Base-by-base conservation (phyloP, 2,888 invertebrate species). In the Augiades crinisus region DNA sequence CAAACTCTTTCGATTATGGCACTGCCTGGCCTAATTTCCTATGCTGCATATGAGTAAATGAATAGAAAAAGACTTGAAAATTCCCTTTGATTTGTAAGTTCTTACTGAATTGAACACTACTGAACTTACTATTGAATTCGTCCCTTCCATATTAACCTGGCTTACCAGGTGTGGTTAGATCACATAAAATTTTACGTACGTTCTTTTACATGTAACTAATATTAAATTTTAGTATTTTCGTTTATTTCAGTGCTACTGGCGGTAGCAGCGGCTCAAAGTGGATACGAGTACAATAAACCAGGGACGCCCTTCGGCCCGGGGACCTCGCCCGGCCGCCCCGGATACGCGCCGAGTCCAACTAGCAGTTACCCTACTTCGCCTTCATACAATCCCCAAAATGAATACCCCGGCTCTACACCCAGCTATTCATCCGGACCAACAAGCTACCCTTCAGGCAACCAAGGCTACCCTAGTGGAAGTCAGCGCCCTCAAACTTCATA, bases 201-300 rank as follows among this genome's bases (percentile, higher is more conserved):
- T 19, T 19, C 19, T 3, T 19, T 3, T 19, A 2, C 5, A 6
- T 22, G 45, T 37, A 13, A 13, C 43, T 6, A 17, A 14, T 31
- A 30, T 13, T 16, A 31, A 2, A 10, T 41, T 5, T 34, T 34
- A 12, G n/a, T n/a, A 22, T 41, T 34, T 37, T 63, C 56, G 64
- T 61, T 56, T 57, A 58, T 84, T 85, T 43, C 84, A 88, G 88
- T 79, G 62, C 63, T 88, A 67, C 76, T 88, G 73, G 78, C 81
- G 55, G 54, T 75, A 56, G 70, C 72, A 34, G 43, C 70, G 38
- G 84, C 84, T 30, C 94, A 95, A 87, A 92, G 90, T 69, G 95
- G 95, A 13, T 96, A 96, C 72, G 92, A 92, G 58, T 96, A 96
- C 79, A 93, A 93, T 58, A 91, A 92, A 55, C 95, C 95, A 5